Evolutionary conservation across 1,140 invertebrate species (phyloP).

Genomic region (Theocolax elegans): DNA sequence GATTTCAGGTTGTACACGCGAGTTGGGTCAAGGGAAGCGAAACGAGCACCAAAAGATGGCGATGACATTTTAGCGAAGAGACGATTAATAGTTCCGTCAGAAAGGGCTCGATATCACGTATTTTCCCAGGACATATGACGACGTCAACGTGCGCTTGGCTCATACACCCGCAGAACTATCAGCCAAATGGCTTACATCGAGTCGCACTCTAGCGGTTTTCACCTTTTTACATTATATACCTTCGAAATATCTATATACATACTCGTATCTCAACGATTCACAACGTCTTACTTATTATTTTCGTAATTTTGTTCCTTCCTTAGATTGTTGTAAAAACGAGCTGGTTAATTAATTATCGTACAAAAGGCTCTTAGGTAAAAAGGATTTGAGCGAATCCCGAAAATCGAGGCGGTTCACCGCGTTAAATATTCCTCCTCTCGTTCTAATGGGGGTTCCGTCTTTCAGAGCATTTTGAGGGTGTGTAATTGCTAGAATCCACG

Average conservation of each 20-base stretch:
- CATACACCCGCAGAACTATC: conserved; percentile 25
- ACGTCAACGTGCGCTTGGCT: conserved; percentile 39
- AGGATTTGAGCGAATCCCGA: too few species aligned
- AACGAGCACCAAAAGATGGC: background rate
- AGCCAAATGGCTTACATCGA: conserved; percentile 55
- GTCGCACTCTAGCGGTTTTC: conserved; percentile 54
- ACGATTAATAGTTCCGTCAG: conserved; percentile 58
- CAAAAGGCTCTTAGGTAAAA: too few species aligned
- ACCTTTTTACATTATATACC: conserved; percentile 47
- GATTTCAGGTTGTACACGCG: background rate
- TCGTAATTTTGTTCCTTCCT: too few species aligned
- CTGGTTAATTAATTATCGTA: too few species aligned
- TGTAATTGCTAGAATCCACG: conserved; percentile 68
- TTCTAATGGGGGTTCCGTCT: conserved; percentile 65
- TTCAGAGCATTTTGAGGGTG: conserved; percentile 62
- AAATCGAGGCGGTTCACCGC: conserved; percentile 52
- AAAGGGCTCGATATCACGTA: conserved; percentile 41
- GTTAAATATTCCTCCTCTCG: conserved; percentile 53
- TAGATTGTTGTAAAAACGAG: too few species aligned
- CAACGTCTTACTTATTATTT: too few species aligned
- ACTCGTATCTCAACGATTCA: too few species aligned
- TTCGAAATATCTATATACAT: too few species aligned
- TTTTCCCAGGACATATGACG: conserved; percentile 45
- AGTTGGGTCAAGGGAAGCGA: background rate
- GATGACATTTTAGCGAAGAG: conserved; percentile 33